Base-by-base conservation (phyloP, 2,888 invertebrate genomes). In the Actias luna region DNA sequence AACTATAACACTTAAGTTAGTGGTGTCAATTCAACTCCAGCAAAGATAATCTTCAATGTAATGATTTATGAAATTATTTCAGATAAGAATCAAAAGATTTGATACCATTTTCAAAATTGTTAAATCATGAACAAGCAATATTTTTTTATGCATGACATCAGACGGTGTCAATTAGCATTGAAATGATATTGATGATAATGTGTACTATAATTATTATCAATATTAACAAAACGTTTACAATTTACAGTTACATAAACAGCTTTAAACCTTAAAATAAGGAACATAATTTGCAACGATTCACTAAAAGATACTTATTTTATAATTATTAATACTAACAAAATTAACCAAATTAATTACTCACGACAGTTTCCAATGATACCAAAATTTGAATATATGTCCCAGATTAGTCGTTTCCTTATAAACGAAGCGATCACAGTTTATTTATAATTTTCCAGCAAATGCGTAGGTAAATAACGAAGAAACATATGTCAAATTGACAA, bases 401-500 rank as follows among this genome's bases (percentile, higher is more conserved):
- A 25, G 22, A 12, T 42, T 27, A 29, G 14, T 39, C 42, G 7
- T 29, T 42, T 58, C 12, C 57, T 61, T 33, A 35, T 18, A 42
- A n/a, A 42, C 18, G 42, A 42, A 18, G n/a, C 58, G 42, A 66
- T 68, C 58, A 60, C 57, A 35, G 57, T 50, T 65, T 67, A 64
- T 74, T 71, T 71, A 62, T 66, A 65, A 62, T 65, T 67, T 64
- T 63, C 63, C 67, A 66, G 68, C 71, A 79, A 78, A 79, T 82
- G 79, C 80, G 83, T 83, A 79, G 76, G 75, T 46, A 22, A 46
- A 46, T 46, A 46, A 46, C 22, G 46, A 46, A 46, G 46, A 46
- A 46, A 22, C 1, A 2, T 46, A 79, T 63, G 82, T 84, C 84
- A 81, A 72, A 59, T 46, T 75, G 74, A 80, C 77, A 78, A 33